Evolutionary conservation across 1,140 invertebrate species (phyloP), one percentile per base, ranked within the genome.

Genomic region (Sminthurides bifidus): DNA sequence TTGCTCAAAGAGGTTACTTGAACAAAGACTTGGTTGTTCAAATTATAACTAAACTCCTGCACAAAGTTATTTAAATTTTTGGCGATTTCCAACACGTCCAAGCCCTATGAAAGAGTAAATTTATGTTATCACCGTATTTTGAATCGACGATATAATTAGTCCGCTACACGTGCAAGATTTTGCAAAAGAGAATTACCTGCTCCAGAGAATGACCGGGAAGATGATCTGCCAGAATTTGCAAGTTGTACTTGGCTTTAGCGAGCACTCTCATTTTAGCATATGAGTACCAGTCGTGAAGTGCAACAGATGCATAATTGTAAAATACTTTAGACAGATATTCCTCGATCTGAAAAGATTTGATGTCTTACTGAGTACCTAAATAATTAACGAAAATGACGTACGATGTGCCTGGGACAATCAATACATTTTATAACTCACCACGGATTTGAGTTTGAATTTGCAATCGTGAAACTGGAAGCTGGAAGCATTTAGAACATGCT

Each of bases 81-180:
- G 86, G 97, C 97, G 41, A 98, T 94, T 74, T 96, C 89, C 33
- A 99, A 72, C 2, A 98, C 88, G 76, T 98, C 95, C n/a, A 97
- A 73, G 37, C 95, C 95, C 78, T 84, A 66, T 40, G 66, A 66
- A 51, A 2, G 33, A 24, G 37, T 50, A 17, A 31, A 48, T 41
- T 41, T 35, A 35, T 35, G n/a, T 35, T 35, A 35, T 35, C 8
- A 35, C n/a, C n/a, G 33, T 56, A 35, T 33, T 23, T 15, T 8
- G 30, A 33, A 23, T 48, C 38, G 41, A 26, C n/a, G 48, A 14
- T 61, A 30, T 45, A 38, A 44, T 6, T 48, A 41, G 12, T 44
- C 8, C 10, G 23, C 17, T 10, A 10, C 33, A 10, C 8, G 8
- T 35, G 8, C 8, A 10, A 35, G 8, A 14, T 26, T 15, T 30